Evolutionary conservation across 2,888 invertebrate genomes (phyloP).

Genomic region (Imbricaverruca yamaguchii): DNA sequence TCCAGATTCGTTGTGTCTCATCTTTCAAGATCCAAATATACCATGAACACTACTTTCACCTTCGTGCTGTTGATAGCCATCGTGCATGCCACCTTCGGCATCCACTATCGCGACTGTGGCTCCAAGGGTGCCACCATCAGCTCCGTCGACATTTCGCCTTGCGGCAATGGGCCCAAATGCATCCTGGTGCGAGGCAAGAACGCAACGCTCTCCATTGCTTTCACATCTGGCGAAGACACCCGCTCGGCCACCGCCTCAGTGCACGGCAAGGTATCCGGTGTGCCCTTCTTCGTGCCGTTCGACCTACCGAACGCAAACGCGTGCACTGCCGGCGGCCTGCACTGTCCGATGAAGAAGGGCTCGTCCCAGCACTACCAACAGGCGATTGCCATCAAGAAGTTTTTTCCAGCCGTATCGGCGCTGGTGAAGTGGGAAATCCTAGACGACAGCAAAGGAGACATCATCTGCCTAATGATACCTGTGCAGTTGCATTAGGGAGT

Average conservation of each 20-base stretch:
- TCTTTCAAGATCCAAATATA: too few species aligned
- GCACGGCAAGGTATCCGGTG: conserved; percentile 4
- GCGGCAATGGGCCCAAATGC: conserved; percentile 11
- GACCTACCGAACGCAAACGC: conserved; percentile 2
- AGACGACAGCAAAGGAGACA: background rate
- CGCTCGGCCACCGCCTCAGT: background rate
- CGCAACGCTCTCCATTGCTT: background rate
- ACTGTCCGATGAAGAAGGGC: background rate
- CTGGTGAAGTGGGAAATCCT: conserved; percentile 18
- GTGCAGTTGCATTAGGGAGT: background rate
- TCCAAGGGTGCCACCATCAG: background rate
- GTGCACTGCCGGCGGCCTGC: conserved; percentile 1
- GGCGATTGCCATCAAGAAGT: conserved; percentile 5
- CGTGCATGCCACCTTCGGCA: background rate
- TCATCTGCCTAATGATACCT: background rate
- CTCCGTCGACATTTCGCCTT: background rate
- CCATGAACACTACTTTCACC: too few species aligned
- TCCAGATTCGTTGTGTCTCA: too few species aligned
- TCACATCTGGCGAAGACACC: background rate
- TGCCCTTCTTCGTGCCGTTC: conserved; percentile 11
- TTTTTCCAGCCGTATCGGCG: background rate
- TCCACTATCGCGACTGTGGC: conserved; percentile 10
- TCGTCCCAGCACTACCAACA: conserved; percentile 1
- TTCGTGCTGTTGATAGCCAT: background rate
- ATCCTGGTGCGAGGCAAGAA: background rate